A percentile compares a stretch with the other conserved stretches of the same genome.
Evolutionary conservation across 2,113 vertebrate genomes (phyloP).

Genomic region (Sphyrna mokarran): DNA sequence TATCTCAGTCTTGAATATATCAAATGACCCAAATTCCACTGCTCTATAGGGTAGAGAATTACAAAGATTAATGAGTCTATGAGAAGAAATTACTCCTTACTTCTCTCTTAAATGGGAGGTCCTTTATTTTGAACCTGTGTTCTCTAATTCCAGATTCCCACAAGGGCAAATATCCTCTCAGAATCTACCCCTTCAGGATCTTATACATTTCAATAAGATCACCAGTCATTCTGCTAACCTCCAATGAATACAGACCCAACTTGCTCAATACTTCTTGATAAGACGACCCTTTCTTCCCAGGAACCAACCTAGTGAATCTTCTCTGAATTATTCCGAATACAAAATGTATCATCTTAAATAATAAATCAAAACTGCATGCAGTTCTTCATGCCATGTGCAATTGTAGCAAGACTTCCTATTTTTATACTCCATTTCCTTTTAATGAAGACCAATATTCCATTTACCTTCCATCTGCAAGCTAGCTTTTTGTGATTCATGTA

Average conservation of each 20-base stretch:
- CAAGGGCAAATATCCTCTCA: too few relatives aligned
- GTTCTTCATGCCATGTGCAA: not conserved
- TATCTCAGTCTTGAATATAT: too few relatives aligned
- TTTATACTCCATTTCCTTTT: not conserved
- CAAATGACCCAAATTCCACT: too few relatives aligned
- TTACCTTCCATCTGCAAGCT: too few relatives aligned
- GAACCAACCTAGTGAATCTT: not conserved
- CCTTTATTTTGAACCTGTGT: too few relatives aligned
- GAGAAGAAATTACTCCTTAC: too few relatives aligned
- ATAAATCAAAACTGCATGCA: not conserved
- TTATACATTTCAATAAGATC: not conserved
- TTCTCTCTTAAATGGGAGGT: too few relatives aligned
- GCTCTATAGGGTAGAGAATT: too few relatives aligned
- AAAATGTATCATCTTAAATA: not conserved
- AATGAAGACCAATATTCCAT: not conserved
- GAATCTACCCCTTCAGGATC: too few relatives aligned
- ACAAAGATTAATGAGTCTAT: too few relatives aligned
- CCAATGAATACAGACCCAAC: not conserved
- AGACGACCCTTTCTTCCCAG: not conserved
- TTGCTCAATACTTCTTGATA: not conserved
- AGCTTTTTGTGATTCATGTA: too few relatives aligned
- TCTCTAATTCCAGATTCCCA: too few relatives aligned
- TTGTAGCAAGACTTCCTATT: not conserved
- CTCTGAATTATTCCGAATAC: not conserved
- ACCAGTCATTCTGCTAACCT: not conserved